These are phyloP conservation scores for Andrena cerasifolii DNA, from an alignment of 1,140 invertebrate genomes.

Conservation along the genomic window DNA sequence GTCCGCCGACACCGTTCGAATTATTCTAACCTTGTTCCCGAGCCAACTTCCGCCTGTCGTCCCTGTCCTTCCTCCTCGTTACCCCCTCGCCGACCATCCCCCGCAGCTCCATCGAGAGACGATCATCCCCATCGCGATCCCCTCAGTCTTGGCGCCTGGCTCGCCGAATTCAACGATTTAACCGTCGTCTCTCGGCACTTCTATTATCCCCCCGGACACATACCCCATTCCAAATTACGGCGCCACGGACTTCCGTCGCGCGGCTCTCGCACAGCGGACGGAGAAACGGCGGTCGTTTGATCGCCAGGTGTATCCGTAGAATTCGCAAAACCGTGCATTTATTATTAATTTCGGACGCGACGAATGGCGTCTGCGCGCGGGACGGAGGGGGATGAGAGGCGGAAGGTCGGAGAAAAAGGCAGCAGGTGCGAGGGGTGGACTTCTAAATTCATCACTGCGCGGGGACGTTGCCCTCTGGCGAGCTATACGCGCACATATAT, in stretches of 20 bases:
- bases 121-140: too few species aligned
- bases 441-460: constrained; percentile 60
- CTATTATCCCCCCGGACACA: too few species aligned
- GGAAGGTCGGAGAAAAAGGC: background rate
- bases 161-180: too few species aligned
- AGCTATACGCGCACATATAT: constrained; percentile 13
- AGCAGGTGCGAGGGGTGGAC: constrained; percentile 20
- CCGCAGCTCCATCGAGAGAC: background rate
- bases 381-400: constrained; percentile 1
- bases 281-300: background rate
- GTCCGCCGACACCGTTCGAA: constrained; percentile 64
- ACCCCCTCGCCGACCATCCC: background rate
- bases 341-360: constrained; percentile 61
- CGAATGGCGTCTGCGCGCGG: constrained; percentile 18
- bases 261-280: too few species aligned
- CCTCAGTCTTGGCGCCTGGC: too few species aligned
- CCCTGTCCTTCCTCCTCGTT: constrained; percentile 1
- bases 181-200: too few species aligned
- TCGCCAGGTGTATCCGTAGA: constrained; percentile 31
- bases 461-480: constrained; percentile 59
- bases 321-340: constrained; percentile 39
- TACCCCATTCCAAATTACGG: background rate
- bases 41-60: constrained; percentile 4
- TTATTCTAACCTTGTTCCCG: constrained; percentile 68
- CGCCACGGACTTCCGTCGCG: too few species aligned